These are phyloP conservation scores for Balaenoptera acutorostrata DNA, from an alignment of 2,113 vertebrate genomes.

Conservation along the genomic window DNA sequence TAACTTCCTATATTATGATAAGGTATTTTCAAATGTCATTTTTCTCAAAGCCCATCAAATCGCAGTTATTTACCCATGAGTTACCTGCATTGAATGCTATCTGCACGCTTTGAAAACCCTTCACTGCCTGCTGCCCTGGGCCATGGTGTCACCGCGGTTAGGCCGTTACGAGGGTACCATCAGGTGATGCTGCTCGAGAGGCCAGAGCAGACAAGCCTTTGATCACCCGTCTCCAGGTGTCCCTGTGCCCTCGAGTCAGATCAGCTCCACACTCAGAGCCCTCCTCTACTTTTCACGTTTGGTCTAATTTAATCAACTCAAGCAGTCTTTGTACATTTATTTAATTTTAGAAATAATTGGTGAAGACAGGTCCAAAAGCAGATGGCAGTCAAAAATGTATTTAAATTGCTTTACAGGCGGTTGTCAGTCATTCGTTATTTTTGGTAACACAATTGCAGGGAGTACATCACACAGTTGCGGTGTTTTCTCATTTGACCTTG, in stretches of 20 bases:
- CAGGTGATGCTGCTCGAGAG: neutral
- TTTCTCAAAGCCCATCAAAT: neutral
- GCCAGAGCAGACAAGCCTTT: neutral
- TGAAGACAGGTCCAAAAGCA: neutral
- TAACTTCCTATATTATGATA: neutral
- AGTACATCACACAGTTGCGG: neutral
- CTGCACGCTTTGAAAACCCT: neutral
- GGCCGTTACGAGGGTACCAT: neutral
- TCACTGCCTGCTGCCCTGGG: neutral
- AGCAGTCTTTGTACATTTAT: neutral
- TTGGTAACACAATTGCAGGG: neutral
- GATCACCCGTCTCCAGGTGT: neutral
- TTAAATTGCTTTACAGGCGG: neutral
- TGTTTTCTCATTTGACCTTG: neutral
- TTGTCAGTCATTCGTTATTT: neutral
- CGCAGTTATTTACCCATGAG: neutral
- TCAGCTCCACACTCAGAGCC: neutral
- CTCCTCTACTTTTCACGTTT: neutral
- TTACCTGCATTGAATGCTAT: neutral
- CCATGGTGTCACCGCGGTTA: neutral
- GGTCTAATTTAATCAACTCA: neutral
- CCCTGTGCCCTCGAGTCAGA: neutral
- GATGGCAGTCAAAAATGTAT: neutral
- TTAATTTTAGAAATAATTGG: slow-evolving; percentile 23
- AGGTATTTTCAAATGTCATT: neutral